A percentile compares a stretch with the other conserved stretches of the same genome.
These are phyloP conservation scores for Cerastis rubricosa DNA, from an alignment of 2,888 invertebrate genomes.

Conservation along the genomic window DNA sequence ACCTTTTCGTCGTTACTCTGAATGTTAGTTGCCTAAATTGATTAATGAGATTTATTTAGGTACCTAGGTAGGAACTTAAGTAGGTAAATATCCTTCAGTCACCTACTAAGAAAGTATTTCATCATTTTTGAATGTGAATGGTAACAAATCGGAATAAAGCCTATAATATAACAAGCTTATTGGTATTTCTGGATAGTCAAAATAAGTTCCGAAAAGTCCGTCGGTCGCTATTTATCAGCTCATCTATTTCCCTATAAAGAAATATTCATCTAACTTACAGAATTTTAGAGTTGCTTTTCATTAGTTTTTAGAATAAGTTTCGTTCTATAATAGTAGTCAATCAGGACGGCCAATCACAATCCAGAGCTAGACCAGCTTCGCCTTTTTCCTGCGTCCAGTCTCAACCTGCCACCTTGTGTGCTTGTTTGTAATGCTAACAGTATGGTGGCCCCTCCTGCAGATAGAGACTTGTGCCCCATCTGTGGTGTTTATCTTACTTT, in stretches of 20 bases:
- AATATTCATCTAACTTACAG: not conserved
- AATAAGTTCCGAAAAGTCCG: not conserved
- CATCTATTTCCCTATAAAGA: not conserved
- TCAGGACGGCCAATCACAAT: not conserved
- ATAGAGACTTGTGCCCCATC: not conserved
- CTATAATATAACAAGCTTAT: not conserved
- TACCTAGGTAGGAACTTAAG: not conserved
- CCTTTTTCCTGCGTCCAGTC: not conserved
- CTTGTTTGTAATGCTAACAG: not conserved
- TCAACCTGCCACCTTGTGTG: not conserved
- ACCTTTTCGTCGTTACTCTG: constrained; percentile 34
- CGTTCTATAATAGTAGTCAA: too few relatives aligned
- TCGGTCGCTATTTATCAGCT: not conserved
- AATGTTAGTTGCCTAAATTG: constrained; percentile 17
- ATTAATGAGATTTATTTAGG: constrained; percentile 33
- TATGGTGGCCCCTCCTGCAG: too few relatives aligned
- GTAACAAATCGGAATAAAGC: not conserved
- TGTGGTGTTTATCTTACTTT: not conserved
- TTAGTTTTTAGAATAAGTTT: not conserved
- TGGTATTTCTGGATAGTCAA: not conserved
- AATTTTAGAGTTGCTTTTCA: not conserved
- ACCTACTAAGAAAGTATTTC: constrained; percentile 8
- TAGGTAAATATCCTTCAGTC: not conserved
- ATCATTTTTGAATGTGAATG: constrained; percentile 19
- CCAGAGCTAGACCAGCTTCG: not conserved